A percentile compares a stretch with the other conserved stretches of the same genome.
phyloP scores from a whole-genome alignment of 2,113 vertebrate species.

The Bothrops jararaca region DNA sequence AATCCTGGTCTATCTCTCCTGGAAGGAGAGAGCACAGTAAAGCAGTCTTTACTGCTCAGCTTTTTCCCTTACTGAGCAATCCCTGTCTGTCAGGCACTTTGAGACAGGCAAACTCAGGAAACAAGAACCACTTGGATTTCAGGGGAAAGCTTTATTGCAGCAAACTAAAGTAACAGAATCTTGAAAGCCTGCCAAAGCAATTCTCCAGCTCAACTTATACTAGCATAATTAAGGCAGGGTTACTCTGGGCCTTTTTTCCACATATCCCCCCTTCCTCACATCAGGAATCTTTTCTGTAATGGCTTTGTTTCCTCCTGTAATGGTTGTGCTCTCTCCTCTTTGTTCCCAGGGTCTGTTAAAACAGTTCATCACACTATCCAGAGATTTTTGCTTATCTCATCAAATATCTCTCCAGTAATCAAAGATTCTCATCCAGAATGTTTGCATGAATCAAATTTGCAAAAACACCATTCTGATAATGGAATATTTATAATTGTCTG shows the following conservation, averaged over 20 bases:
- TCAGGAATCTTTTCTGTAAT: not conserved
- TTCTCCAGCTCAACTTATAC: not conserved
- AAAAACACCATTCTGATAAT: not conserved
- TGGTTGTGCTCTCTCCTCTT: not conserved
- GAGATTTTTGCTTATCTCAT: not conserved
- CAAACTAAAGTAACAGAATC: not conserved
- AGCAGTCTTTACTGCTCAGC: not conserved
- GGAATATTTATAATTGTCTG: not conserved
- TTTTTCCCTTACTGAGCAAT: not conserved
- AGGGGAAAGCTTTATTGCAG: not conserved
- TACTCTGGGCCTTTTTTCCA: not conserved
- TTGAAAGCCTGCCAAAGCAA: not conserved
- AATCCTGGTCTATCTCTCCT: not conserved
- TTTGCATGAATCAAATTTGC: not conserved
- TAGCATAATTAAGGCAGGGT: not conserved
- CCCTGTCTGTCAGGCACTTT: not conserved
- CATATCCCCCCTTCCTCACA: not conserved
- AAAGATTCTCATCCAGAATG: not conserved
- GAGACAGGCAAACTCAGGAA: not conserved
- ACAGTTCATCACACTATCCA: not conserved
- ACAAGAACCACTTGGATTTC: not conserved
- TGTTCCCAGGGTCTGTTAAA: not conserved
- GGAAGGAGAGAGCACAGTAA: not conserved
- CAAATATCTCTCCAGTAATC: not conserved
- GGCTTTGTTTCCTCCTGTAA: not conserved